These are phyloP conservation scores for Cylindroiulus punctatus DNA, from an alignment of 2,888 invertebrate species.

Conservation along the genomic window DNA sequence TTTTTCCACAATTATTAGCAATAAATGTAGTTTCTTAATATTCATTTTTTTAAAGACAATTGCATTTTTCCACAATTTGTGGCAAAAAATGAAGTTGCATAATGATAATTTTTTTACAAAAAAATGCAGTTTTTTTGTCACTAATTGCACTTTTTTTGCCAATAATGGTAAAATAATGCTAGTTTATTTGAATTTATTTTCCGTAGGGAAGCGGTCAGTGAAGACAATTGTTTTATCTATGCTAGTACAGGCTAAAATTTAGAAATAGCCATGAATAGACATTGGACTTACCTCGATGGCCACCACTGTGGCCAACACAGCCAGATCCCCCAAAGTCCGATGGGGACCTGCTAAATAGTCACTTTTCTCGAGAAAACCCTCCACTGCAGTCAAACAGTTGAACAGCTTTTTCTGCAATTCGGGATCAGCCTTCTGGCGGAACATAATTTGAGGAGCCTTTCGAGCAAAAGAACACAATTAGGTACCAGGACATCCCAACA, in stretches of 20 bases:
- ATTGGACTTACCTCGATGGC: slow-evolving; percentile 49
- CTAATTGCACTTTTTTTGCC: too few species aligned
- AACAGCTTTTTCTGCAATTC: slow-evolving; percentile 39
- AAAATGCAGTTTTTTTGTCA: too few species aligned
- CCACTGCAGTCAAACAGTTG: not conserved
- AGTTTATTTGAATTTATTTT: too few species aligned
- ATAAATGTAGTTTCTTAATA: too few species aligned
- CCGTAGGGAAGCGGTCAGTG: too few species aligned
- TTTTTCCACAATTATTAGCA: too few species aligned
- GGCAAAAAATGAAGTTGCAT: too few species aligned
- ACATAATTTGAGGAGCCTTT: slow-evolving; percentile 47
- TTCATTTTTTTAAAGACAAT: too few species aligned
- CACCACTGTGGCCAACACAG: slow-evolving; percentile 29
- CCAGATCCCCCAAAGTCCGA: slow-evolving; percentile 49
- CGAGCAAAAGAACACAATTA: not conserved
- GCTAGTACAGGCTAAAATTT: not conserved
- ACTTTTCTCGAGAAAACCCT: not conserved
- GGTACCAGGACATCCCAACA: not conserved
- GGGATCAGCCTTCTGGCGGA: slow-evolving; percentile 33
- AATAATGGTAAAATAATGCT: too few species aligned
- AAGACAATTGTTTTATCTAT: not conserved
- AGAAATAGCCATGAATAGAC: not conserved
- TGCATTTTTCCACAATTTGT: too few species aligned
- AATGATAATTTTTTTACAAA: too few species aligned
- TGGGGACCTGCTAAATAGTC: slow-evolving; percentile 36